These are phyloP conservation scores for Corythoichthys intestinalis DNA, from an alignment of 2,113 vertebrate genomes.

Conservation along the genomic window DNA sequence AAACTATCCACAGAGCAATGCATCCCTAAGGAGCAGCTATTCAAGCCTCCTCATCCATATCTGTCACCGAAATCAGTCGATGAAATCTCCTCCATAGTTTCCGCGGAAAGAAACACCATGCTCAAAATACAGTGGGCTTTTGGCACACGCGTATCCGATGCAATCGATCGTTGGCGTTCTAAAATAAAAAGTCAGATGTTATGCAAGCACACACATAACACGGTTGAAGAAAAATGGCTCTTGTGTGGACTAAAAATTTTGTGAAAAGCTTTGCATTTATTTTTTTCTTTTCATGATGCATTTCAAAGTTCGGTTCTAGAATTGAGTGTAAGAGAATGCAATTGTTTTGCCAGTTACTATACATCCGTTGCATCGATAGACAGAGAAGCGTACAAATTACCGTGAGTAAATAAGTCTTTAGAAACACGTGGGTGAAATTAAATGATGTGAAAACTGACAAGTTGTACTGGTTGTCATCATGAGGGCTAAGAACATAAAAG, in stretches of 20 bases:
- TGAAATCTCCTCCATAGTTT: slow-evolving; percentile 11
- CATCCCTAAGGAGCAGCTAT: slow-evolving; percentile 11
- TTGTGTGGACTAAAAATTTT: slow-evolving; percentile 11
- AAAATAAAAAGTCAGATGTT: slow-evolving; percentile 40
- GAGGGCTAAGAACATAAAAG: too few species aligned
- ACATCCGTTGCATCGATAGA: too few species aligned
- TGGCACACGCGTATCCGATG: slow-evolving; percentile 17
- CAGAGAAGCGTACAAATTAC: too few species aligned
- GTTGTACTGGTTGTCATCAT: too few species aligned
- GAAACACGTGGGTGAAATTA: too few species aligned
- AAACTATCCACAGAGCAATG: not conserved
- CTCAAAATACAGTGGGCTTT: slow-evolving; percentile 22
- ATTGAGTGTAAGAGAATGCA: too few species aligned
- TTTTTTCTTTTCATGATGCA: not conserved
- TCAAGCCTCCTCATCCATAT: slow-evolving; percentile 22
- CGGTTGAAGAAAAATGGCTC: slow-evolving; percentile 1
- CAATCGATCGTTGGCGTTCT: slow-evolving; percentile 34
- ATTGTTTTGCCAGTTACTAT: too few species aligned
- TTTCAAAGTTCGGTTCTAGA: too few species aligned
- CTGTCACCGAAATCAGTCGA: slow-evolving; percentile 30
- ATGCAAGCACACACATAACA: slow-evolving; percentile 27
- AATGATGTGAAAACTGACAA: too few species aligned
- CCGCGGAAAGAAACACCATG: slow-evolving; percentile 21
- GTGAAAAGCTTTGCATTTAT: slow-evolving; percentile 8
- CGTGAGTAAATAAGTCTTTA: too few species aligned